Evolutionary conservation across 1,140 invertebrate genomes (phyloP).

Genomic region (Ips typographus): DNA sequence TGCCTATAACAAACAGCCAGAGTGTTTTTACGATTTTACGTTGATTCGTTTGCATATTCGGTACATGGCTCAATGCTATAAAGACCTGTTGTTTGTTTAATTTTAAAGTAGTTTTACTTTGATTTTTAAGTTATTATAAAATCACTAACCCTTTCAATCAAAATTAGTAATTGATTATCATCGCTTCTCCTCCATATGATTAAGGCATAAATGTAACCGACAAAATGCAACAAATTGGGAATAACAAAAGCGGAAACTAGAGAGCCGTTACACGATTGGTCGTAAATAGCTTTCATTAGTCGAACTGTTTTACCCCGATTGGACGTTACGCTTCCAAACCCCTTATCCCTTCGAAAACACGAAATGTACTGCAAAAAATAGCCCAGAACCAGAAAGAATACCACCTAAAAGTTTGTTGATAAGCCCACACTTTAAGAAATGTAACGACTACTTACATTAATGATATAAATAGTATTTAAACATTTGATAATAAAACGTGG

Average conservation of each 20-base stretch:
- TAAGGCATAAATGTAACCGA: conserved; percentile 75
- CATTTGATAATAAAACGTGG: conserved; percentile 59
- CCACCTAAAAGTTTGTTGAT: conserved; percentile 43
- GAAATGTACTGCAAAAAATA: conserved; percentile 76
- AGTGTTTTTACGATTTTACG: conserved; percentile 66
- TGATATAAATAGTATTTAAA: conserved; percentile 67
- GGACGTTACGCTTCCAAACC: conserved; percentile 61
- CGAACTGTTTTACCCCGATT: neutral
- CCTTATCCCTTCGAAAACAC: conserved; percentile 74
- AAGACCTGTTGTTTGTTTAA: conserved; percentile 55
- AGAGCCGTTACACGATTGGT: conserved; percentile 68
- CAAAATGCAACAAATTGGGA: conserved; percentile 74
- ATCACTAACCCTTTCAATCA: conserved; percentile 79
- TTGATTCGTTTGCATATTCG: conserved; percentile 64
- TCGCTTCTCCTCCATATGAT: conserved; percentile 79
- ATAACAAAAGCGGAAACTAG: conserved; percentile 75
- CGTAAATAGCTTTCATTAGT: conserved; percentile 53
- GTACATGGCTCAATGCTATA: conserved; percentile 64
- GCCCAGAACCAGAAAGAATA: conserved; percentile 65
- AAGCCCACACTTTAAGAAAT: neutral
- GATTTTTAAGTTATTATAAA: conserved; percentile 1
- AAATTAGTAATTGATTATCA: conserved; percentile 83
- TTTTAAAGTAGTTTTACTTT: neutral
- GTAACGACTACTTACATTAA: conserved; percentile 55
- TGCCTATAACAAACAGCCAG: conserved; percentile 69